Evolutionary conservation across 2,113 vertebrate species (phyloP).

Genomic region (Ranitomeya variabilis): DNA sequence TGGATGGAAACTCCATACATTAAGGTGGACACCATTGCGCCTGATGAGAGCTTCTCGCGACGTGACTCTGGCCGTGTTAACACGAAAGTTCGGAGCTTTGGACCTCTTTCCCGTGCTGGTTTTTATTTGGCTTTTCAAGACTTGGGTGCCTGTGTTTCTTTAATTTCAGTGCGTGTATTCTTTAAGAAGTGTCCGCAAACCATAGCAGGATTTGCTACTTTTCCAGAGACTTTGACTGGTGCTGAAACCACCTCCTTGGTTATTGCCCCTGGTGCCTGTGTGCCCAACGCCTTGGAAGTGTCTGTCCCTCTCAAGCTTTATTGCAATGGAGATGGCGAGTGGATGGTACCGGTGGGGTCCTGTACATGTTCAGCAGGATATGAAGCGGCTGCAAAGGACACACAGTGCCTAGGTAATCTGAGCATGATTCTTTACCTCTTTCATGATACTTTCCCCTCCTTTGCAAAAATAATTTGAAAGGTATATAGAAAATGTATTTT

Average conservation of each 20-base stretch:
- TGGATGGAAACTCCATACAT: conserved; percentile 99
- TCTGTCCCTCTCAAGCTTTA: conserved; percentile 96
- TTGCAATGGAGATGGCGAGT: conserved; percentile 95
- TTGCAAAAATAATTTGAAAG: not conserved
- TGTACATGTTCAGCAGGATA: conserved; percentile 93
- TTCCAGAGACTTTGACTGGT: conserved; percentile 95
- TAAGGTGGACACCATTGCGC: conserved; percentile 98
- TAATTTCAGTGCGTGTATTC: conserved; percentile 95
- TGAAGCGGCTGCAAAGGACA: conserved; percentile 87
- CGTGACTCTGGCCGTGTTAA: conserved; percentile 91
- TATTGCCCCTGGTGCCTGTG: conserved; percentile 92
- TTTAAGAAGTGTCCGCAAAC: conserved; percentile 97
- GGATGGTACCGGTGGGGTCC: conserved; percentile 97
- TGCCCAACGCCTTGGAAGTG: conserved; percentile 90
- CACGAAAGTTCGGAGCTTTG: conserved; percentile 97
- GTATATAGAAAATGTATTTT: not conserved
- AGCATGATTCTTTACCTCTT: not conserved
- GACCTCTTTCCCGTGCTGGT: conserved; percentile 91
- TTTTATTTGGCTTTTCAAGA: conserved; percentile 99
- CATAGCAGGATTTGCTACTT: conserved; percentile 92
- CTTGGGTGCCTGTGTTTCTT: conserved; percentile 95
- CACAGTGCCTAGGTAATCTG: conserved; percentile 86
- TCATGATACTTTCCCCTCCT: not conserved
- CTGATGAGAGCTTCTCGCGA: conserved; percentile 93
- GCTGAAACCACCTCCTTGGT: conserved; percentile 95